Conservation (phyloP, 2,113 vertebrate species). For the Odocoileus hemionus region DNA sequence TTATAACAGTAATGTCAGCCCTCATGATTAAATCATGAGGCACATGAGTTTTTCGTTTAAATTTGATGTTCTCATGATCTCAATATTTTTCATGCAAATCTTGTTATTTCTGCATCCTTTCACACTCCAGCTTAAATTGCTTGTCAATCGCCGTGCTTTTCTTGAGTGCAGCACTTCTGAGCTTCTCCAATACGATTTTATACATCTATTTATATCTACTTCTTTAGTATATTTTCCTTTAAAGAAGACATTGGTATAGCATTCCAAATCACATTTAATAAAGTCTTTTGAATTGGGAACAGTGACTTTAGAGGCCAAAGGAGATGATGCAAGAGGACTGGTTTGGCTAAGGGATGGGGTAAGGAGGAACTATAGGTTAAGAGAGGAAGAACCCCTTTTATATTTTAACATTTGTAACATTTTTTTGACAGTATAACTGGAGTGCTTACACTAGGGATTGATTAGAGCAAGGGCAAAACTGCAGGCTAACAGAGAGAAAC, state of each 20-base stretch:
- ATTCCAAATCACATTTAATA: constrained; percentile 70
- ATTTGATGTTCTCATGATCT: constrained; percentile 85
- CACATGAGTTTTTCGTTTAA: constrained; percentile 82
- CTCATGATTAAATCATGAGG: constrained; percentile 87
- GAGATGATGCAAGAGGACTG: constrained; percentile 33
- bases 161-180: constrained; percentile 78
- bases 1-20: constrained; percentile 79
- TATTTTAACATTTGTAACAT: constrained; percentile 24
- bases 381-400: background rate
- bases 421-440: background rate
- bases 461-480: constrained; percentile 45
- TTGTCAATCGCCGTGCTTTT: constrained; percentile 82
- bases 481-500: background rate
- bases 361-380: background rate
- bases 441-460: constrained; percentile 28
- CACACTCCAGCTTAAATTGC: constrained; percentile 83
- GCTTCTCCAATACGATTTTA: constrained; percentile 79
- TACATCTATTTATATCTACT: constrained; percentile 83
- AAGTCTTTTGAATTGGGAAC: constrained; percentile 69
- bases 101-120: constrained; percentile 86
- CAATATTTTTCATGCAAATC: constrained; percentile 89
- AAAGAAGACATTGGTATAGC: constrained; percentile 73
- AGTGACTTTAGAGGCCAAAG: constrained; percentile 45
- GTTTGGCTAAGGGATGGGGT: background rate
- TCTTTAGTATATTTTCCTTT: constrained; percentile 77